Percentiles rank a stretch among this genome's conserved stretches.
Conservation (phyloP, 35 echinoderm and acorn worm species). For the Ophioderma brevispina region DNA sequence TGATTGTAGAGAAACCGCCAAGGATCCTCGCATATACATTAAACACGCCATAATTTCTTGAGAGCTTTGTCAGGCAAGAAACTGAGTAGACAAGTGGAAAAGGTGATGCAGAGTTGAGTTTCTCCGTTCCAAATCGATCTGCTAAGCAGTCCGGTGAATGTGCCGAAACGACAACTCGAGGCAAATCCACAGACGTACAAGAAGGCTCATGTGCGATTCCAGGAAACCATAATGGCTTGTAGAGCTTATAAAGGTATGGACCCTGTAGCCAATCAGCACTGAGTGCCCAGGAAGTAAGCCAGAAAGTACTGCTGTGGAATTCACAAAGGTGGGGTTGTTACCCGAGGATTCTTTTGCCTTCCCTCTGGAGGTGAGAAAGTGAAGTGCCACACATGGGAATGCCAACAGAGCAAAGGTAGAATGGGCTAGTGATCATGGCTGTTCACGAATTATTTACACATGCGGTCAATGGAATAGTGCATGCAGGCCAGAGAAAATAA, state of each 20-base stretch:
- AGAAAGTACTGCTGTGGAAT: slow-evolving; percentile 90
- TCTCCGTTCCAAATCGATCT: slow-evolving; percentile 83
- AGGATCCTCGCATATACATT: slow-evolving; percentile 88
- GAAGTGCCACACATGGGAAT: slow-evolving; percentile 34
- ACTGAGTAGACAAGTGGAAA: slow-evolving; percentile 93
- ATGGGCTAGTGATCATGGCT: slow-evolving; percentile 49
- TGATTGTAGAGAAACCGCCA: slow-evolving; percentile 89
- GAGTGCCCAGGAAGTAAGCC: slow-evolving; percentile 89
- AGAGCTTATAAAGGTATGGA: slow-evolving; percentile 97
- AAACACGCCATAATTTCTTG: slow-evolving; percentile 71
- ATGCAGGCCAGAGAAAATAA: too few species aligned
- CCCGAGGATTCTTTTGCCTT: slow-evolving; percentile 53
- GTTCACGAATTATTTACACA: too few species aligned
- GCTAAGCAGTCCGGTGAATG: slow-evolving; percentile 72
- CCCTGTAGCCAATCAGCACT: slow-evolving; percentile 93
- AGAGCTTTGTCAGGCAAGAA: slow-evolving; percentile 88
- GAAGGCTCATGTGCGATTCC: slow-evolving; percentile 91
- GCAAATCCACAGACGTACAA: slow-evolving; percentile 98
- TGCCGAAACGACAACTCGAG: slow-evolving; percentile 84
- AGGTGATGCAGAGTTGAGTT: slow-evolving; percentile 97
- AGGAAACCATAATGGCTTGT: slow-evolving; percentile 93
- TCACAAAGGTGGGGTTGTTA: slow-evolving; percentile 85
- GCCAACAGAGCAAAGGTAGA: slow-evolving; percentile 48
- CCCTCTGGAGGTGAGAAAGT: slow-evolving; percentile 36
- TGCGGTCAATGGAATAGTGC: too few species aligned